These are phyloP conservation scores for Perodicticus potto DNA, from an alignment of 2,797 vertebrate genomes.

Conservation along the genomic window DNA sequence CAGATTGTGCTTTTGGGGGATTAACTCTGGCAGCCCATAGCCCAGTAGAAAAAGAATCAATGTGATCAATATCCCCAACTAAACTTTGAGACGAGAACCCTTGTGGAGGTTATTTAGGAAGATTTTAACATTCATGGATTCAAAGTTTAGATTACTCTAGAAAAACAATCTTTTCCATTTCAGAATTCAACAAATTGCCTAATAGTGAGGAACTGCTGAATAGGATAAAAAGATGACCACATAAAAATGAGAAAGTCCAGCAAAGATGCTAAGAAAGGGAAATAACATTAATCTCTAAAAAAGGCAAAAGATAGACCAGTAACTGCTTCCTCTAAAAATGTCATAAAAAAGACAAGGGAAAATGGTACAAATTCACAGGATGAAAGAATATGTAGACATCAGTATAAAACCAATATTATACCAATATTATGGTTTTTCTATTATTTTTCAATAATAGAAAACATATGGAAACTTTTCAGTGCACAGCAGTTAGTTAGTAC, in stretches of 20 bases:
- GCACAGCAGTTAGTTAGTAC: not conserved
- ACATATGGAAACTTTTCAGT: not conserved
- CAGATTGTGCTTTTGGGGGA: not conserved
- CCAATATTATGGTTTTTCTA: too few species aligned
- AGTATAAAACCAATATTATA: not conserved
- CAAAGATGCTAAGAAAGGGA: not conserved
- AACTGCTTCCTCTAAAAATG: not conserved
- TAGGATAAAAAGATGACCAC: constrained; percentile 20
- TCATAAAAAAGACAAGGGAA: constrained; percentile 25
- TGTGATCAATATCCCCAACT: not conserved
- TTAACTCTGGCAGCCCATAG: not conserved
- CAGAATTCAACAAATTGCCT: constrained; percentile 6
- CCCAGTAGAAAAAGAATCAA: not conserved
- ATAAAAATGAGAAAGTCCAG: constrained; percentile 26
- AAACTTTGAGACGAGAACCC: constrained; percentile 42
- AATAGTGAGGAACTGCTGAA: not conserved
- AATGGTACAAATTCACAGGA: constrained; percentile 2
- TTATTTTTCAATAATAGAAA: not conserved
- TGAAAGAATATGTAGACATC: not conserved
- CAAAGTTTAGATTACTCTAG: not conserved
- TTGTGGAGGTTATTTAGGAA: not conserved
- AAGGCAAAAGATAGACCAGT: not conserved
- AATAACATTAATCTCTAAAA: not conserved
- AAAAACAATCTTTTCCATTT: constrained; percentile 22
- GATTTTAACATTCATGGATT: not conserved